Evolutionary conservation across 2,797 vertebrate genomes (phyloP).

Genomic region (Anniella stebbinsi): DNA sequence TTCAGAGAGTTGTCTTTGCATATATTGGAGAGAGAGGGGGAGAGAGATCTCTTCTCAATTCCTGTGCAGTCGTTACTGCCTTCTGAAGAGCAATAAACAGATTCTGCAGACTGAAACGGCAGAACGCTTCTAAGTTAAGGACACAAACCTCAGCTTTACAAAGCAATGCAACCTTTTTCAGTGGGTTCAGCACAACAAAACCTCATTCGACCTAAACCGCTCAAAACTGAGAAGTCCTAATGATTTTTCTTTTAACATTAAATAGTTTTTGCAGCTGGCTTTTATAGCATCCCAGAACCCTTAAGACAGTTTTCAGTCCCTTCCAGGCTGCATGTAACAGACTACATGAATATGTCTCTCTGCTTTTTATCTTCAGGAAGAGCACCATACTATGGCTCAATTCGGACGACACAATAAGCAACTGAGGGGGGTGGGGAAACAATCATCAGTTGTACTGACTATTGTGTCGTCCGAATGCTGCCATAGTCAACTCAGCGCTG

Average conservation of each 20-base stretch:
- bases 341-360: neutral
- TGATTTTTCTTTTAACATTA: neutral
- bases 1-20: neutral
- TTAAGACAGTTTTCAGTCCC: no score
- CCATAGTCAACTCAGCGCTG: no score
- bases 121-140: neutral
- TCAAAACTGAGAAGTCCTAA: neutral
- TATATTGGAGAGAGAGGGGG: neutral
- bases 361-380: neutral
- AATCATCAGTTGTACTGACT: no score
- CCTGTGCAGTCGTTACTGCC: neutral
- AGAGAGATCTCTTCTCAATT: neutral
- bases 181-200: neutral
- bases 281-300: neutral
- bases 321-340: neutral
- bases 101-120: neutral
- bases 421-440: no score
- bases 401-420: no score
- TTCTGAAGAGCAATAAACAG: neutral
- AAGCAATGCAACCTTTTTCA: neutral
- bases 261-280: neutral
- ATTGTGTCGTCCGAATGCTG: no score
- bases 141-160: neutral
- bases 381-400: neutral
- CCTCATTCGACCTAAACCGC: neutral